Base-by-base conservation (phyloP, 2,888 invertebrate species). In the Hoplodrina blanda region DNA sequence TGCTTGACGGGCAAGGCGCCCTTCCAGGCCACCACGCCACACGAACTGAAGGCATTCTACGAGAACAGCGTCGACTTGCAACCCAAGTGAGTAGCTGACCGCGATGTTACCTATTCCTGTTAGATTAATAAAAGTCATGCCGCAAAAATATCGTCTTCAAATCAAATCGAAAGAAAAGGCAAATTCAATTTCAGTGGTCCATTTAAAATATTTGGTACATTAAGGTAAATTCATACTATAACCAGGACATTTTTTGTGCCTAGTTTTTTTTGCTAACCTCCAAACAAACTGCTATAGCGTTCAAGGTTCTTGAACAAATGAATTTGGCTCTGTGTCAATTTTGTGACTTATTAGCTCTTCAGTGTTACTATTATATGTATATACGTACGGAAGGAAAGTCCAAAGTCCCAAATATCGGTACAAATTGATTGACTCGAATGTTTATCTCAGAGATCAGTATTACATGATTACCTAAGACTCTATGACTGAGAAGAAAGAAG, bases 1-100 rank as follows among this genome's bases (percentile, higher is more conserved):
- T 99, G 99, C 96, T 97, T 99, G 81, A 99, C 99, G 37, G 99
- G 99, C 77, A 99, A 99, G 94, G 99, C 99, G 52, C 99, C 99
- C 44, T 99, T 99, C 95, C 98, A 98, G 95, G 99, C 99, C 57
- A 98, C 98, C 88, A 99, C 99, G 20, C 99, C 99, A 17, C 99
- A 99, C 92, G 99, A 99, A 85, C 97, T 99, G 75, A 99, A 99
- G 94, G 98, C 98, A 85, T 99, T 98, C 95, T 99, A 99, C 92
- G 99, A 99, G 93, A 98, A 98, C 93, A 99, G 99, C 94, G 97
- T 97, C 67, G 98, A 98, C 94, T 96, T 99, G 85, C 97, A 98
- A 81, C 99, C 99, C 86, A 98, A 98, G 98, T 98, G 96, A 96
- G 97, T 96, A 75, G 53, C 30, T 49, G 33, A n/a, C 1, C 13